Evolutionary conservation across 2,888 invertebrate genomes (phyloP).

Genomic region (Mythimna ferrago): DNA sequence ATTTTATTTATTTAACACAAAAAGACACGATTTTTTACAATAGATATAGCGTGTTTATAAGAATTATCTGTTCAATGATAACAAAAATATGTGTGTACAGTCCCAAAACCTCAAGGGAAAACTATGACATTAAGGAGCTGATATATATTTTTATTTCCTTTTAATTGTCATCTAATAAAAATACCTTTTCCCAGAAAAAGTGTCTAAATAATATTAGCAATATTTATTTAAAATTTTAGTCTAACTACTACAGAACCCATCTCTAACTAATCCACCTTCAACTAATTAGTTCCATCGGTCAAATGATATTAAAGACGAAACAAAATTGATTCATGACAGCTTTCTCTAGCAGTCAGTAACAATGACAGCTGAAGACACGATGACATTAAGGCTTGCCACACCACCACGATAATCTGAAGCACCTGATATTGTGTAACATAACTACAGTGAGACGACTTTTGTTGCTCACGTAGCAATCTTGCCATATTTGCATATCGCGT

Average conservation of each 20-base stretch:
- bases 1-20: neutral
- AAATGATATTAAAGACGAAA: conserved; percentile 60
- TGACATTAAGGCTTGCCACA: conserved; percentile 72
- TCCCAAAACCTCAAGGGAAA: neutral
- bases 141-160: no score
- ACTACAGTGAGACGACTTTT: conserved; percentile 31
- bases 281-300: conserved; percentile 52
- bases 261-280: conserved; percentile 23
- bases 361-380: conserved; percentile 70
- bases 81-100: neutral
- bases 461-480: conserved; percentile 36
- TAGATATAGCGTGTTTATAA: neutral
- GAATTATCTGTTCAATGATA: neutral
- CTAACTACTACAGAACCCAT: conserved; percentile 30
- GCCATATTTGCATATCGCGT: conserved; percentile 61
- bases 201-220: no score
- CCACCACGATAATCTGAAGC: conserved; percentile 52
- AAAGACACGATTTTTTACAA: neutral
- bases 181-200: no score
- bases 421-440: conserved; percentile 57
- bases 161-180: no score
- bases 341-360: conserved; percentile 73
- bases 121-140: no score
- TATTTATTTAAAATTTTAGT: no score
- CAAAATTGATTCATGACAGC: conserved; percentile 72